Evolutionary conservation across 2,888 invertebrate genomes (phyloP).

Genomic region (Micoletzkya japonica): DNA sequence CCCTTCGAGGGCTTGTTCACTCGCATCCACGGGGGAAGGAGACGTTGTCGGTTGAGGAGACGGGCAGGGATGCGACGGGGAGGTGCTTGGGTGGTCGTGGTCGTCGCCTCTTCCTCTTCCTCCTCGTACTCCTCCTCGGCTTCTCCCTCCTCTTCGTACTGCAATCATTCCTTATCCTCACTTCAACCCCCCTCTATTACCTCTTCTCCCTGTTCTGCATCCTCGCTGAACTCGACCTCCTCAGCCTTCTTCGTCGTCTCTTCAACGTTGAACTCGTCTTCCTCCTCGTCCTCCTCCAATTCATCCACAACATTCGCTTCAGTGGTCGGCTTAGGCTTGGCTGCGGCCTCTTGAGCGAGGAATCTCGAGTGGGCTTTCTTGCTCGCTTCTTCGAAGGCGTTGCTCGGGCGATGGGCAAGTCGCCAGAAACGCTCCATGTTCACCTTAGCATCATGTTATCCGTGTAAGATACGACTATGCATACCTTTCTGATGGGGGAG

Average conservation of each 20-base stretch:
- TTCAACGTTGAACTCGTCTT: slow-evolving; percentile 25
- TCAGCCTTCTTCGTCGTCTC: slow-evolving; percentile 25
- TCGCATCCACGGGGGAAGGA: slow-evolving; percentile 41
- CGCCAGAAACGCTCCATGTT: slow-evolving; percentile 62
- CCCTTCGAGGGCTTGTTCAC: slow-evolving; percentile 26
- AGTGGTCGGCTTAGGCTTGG: background rate
- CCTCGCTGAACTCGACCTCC: slow-evolving; percentile 25
- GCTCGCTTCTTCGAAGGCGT: background rate
- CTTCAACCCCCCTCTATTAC: slow-evolving; percentile 12
- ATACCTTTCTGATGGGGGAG: background rate
- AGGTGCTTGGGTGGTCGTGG: background rate
- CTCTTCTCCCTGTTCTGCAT: slow-evolving; percentile 1
- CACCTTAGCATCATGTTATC: slow-evolving; percentile 32
- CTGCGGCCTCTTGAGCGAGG: slow-evolving; percentile 33
- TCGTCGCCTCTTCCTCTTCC: slow-evolving; percentile 30
- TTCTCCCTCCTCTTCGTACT: slow-evolving; percentile 29
- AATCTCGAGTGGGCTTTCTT: slow-evolving; percentile 28
- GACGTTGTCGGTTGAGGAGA: slow-evolving; percentile 34
- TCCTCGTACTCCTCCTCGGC: slow-evolving; percentile 30
- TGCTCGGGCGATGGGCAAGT: slow-evolving; percentile 44
- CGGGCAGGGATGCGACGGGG: slow-evolving; percentile 35
- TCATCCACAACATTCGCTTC: background rate
- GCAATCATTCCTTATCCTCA: slow-evolving; percentile 10
- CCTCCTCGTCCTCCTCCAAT: slow-evolving; percentile 19
- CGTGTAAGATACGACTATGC: background rate